Evolutionary conservation across 1,140 invertebrate species (phyloP).

Genomic region (Leptinotarsa texana): DNA sequence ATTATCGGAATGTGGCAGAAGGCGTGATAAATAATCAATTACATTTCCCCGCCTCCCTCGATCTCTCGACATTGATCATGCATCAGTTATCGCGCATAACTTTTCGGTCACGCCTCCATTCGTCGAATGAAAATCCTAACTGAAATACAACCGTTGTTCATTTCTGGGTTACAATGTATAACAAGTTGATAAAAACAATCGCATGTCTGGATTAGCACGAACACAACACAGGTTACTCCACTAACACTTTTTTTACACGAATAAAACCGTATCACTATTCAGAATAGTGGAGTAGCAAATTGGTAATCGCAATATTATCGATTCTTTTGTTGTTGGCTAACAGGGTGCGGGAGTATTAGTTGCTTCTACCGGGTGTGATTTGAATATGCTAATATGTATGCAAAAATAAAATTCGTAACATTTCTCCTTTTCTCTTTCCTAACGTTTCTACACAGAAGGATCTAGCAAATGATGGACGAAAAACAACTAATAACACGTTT

Average conservation of each 20-base stretch:
- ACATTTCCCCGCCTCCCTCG: too few species aligned
- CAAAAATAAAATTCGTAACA: too few species aligned
- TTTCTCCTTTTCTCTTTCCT: too few species aligned
- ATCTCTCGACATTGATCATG: not conserved
- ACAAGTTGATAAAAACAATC: conserved; percentile 8
- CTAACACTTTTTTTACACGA: conserved; percentile 8
- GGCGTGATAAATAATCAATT: too few species aligned
- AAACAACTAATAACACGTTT: too few species aligned
- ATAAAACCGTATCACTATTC: conserved; percentile 6
- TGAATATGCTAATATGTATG: too few species aligned
- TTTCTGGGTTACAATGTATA: conserved; percentile 1
- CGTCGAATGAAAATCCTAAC: not conserved
- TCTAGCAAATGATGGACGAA: too few species aligned
- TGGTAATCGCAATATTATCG: not conserved
- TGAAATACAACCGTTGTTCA: conserved; percentile 6
- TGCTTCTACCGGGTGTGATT: too few species aligned
- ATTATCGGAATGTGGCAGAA: too few species aligned
- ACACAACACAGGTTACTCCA: not conserved
- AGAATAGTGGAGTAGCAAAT: conserved; percentile 5
- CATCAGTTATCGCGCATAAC: conserved; percentile 2
- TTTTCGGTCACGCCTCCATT: not conserved
- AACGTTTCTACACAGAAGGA: too few species aligned
- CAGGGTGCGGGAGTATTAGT: too few species aligned
- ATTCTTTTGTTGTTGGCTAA: not conserved
- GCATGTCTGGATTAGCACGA: conserved; percentile 7